Percentiles rank a stretch among this genome's conserved stretches.
Evolutionary conservation across 2,888 invertebrate species (phyloP).

Genomic region (Philaethria dido): DNA sequence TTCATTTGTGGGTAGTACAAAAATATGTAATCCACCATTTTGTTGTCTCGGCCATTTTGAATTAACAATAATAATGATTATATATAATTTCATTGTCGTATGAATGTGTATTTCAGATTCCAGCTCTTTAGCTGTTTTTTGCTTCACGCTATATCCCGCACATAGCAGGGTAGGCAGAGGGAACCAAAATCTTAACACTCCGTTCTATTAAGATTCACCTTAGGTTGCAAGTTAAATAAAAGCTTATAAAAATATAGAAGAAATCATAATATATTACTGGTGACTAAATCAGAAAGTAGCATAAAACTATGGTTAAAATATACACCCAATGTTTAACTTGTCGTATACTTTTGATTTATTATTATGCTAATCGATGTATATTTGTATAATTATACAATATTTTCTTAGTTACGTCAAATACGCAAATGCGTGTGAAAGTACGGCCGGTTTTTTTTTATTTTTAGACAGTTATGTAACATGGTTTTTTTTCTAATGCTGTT

Average conservation of each 20-base stretch:
- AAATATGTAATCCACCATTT: too few relatives aligned
- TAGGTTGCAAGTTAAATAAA: too few relatives aligned
- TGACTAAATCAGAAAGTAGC: slow-evolving; percentile 15
- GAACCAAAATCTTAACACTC: too few relatives aligned
- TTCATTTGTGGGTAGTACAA: too few relatives aligned
- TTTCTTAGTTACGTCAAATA: slow-evolving; percentile 19
- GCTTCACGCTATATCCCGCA: too few relatives aligned
- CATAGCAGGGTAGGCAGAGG: too few relatives aligned
- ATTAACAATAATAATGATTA: too few relatives aligned
- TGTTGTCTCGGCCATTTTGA: too few relatives aligned
- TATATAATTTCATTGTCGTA: too few relatives aligned
- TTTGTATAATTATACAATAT: slow-evolving; percentile 11
- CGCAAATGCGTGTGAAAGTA: slow-evolving; percentile 29
- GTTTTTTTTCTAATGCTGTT: not conserved
- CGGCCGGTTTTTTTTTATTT: slow-evolving; percentile 2
- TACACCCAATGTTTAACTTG: not conserved
- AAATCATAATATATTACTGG: not conserved
- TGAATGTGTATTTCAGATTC: too few relatives aligned
- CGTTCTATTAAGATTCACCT: too few relatives aligned
- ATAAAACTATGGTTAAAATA: not conserved
- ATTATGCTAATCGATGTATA: slow-evolving; percentile 15
- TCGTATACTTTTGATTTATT: slow-evolving; percentile 16
- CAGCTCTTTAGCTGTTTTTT: too few relatives aligned
- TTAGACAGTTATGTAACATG: not conserved
- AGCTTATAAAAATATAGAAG: not conserved